Percentiles rank a stretch among this genome's conserved stretches.
Conservation (phyloP, 2,113 vertebrate genomes). For the Anthoscopus minutus region DNA sequence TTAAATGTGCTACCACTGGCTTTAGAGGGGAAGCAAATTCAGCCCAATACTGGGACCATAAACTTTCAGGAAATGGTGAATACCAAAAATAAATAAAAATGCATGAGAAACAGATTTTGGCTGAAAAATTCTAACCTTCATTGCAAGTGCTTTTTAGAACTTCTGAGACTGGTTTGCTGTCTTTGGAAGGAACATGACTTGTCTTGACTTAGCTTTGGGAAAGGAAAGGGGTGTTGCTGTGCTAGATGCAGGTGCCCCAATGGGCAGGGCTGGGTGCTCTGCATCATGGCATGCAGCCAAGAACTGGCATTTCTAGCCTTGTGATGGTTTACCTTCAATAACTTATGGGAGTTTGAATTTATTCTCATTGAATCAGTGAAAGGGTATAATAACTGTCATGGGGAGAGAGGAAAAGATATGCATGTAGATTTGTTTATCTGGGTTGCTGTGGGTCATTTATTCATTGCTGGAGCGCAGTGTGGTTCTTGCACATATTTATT, state of each 20-base stretch:
- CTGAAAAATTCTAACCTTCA: background rate
- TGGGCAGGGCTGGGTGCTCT: background rate
- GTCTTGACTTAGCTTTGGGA: background rate
- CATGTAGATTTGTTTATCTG: background rate
- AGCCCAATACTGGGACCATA: background rate
- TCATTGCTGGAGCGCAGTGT: background rate
- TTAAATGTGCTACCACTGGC: background rate
- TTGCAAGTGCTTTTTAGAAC: background rate
- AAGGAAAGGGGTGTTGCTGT: background rate
- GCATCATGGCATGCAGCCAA: background rate
- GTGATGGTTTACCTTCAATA: background rate
- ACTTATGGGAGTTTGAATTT: background rate
- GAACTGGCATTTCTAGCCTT: background rate
- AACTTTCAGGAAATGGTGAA: background rate
- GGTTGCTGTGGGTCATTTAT: background rate
- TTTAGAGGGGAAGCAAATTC: slow-evolving; percentile 5
- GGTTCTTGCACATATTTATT: background rate
- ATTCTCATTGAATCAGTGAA: background rate
- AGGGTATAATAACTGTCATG: background rate
- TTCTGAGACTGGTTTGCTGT: background rate
- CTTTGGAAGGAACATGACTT: background rate
- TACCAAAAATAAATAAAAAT: background rate
- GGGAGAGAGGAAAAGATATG: background rate
- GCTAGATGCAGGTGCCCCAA: rapidly evolving
- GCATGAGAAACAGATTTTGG: background rate